Conservation (phyloP, 2,888 invertebrate genomes). For the Pyrocoelia pectoralis region DNA sequence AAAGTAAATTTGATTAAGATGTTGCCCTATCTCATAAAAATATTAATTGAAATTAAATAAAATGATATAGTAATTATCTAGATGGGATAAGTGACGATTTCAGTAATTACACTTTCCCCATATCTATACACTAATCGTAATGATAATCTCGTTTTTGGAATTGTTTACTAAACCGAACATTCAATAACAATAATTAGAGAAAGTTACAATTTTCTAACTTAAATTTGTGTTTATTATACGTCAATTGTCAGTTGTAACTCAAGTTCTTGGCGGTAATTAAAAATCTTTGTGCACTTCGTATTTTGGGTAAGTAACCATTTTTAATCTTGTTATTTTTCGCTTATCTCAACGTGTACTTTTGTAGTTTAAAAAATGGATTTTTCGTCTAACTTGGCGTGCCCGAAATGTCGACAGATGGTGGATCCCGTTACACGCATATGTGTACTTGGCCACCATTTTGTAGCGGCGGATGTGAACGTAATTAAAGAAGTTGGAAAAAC, state of each 20-base stretch:
- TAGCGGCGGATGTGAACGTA: not conserved
- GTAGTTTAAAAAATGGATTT: no score
- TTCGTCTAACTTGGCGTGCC: not conserved
- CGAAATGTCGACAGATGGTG: not conserved
- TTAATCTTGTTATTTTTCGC: no score
- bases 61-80: no score
- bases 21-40: no score
- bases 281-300: not conserved
- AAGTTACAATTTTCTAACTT: not conserved
- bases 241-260: not conserved
- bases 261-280: not conserved
- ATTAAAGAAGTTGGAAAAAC: not conserved
- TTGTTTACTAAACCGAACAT: not conserved
- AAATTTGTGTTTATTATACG: not conserved
- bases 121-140: not conserved
- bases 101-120: constrained; percentile 3
- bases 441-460: not conserved
- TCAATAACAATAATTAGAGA: not conserved
- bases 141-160: not conserved
- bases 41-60: no score
- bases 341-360: no score
- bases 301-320: not conserved
- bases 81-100: no score
- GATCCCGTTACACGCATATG: not conserved
- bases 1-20: no score